phyloP scores from a whole-genome alignment of 2,888 invertebrate genomes.

The Eupithecia subumbrata region DNA sequence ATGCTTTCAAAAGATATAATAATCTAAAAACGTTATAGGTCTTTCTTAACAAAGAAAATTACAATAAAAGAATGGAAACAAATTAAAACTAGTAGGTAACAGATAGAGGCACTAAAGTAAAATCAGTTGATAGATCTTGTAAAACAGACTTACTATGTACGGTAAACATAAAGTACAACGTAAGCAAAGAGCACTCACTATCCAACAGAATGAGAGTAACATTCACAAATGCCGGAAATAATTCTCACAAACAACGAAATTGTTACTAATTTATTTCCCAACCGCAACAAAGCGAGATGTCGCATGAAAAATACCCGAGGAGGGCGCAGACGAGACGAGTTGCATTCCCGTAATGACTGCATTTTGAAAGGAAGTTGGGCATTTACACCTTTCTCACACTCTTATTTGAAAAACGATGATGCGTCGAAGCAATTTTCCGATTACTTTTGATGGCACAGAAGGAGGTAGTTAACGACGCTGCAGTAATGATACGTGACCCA shows the following conservation, averaged over 20 bases:
- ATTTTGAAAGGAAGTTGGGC: conserved; percentile 20
- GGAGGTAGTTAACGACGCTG: background rate
- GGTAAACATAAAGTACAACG: background rate
- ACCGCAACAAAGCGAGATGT: conserved; percentile 83
- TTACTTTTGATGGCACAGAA: background rate
- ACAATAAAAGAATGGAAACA: background rate
- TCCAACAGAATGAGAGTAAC: conserved; percentile 44
- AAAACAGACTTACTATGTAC: background rate
- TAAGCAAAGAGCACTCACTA: conserved; percentile 12
- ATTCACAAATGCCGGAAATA: conserved; percentile 58
- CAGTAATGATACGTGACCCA: background rate
- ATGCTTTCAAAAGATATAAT: background rate
- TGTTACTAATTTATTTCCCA: conserved; percentile 83
- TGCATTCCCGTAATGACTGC: conserved; percentile 65
- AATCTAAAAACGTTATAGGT: background rate
- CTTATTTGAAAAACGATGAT: background rate
- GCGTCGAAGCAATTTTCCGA: background rate
- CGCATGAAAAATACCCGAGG: conserved; percentile 80
- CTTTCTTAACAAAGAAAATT: background rate
- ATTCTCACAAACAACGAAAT: conserved; percentile 82
- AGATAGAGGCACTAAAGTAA: too few species aligned
- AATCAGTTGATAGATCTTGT: background rate
- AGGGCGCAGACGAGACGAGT: conserved; percentile 68
- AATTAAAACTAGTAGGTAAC: background rate
- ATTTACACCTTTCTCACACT: background rate